Evolutionary conservation across 2,797 vertebrate species (phyloP).

Genomic region (Sebastes nivosus): DNA sequence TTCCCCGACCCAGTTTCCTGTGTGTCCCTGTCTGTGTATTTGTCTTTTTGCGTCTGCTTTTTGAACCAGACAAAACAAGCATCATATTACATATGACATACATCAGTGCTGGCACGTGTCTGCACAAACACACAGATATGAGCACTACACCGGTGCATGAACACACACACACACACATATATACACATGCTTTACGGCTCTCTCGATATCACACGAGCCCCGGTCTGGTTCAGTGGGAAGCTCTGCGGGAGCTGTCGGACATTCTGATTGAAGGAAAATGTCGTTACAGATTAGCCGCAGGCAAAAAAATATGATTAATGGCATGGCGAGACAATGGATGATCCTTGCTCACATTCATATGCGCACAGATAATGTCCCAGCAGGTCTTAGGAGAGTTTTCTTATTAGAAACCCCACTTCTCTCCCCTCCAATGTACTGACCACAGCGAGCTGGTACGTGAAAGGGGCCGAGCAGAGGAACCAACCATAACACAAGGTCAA

Average conservation of each 20-base stretch:
- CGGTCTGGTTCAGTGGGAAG: slow-evolving; percentile 34
- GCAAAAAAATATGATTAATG: slow-evolving; percentile 59
- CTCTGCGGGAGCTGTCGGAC: slow-evolving; percentile 51
- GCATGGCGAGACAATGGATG: slow-evolving; percentile 37
- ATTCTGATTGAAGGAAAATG: slow-evolving; percentile 62
- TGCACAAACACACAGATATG: not conserved
- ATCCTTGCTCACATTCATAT: slow-evolving; percentile 38
- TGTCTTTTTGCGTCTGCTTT: not conserved
- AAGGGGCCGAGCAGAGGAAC: not conserved
- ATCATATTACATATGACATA: not conserved
- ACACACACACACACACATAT: not conserved
- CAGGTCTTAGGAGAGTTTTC: slow-evolving; percentile 16
- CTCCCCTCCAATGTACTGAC: not conserved
- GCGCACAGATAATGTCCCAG: slow-evolving; percentile 40
- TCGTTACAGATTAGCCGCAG: slow-evolving; percentile 66
- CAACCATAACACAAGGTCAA: not conserved
- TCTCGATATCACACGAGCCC: slow-evolving; percentile 25
- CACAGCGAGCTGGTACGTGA: not conserved
- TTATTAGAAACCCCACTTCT: slow-evolving; percentile 16
- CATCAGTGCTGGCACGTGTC: not conserved
- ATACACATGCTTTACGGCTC: not conserved
- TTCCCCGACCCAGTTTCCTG: slow-evolving; percentile 26
- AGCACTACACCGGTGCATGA: not conserved
- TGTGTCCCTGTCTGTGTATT: not conserved
- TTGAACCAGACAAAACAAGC: slow-evolving; percentile 11